Base-by-base conservation (phyloP, 2,113 vertebrate species). In the Phycodurus eques region DNA sequence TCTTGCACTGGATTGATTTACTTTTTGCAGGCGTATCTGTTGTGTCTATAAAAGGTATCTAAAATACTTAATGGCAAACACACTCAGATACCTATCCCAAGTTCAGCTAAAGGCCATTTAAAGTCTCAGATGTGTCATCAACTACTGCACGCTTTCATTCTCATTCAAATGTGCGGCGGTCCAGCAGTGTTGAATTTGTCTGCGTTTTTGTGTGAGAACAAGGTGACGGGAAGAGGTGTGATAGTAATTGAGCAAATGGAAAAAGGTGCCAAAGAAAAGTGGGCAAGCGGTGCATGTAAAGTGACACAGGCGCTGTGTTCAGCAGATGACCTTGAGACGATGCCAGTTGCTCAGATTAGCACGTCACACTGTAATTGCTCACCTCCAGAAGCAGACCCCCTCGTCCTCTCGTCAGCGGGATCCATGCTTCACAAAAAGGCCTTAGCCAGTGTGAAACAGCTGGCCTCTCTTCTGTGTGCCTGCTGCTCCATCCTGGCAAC, bases 321-420 rank as follows among this genome's bases (percentile, higher is more conserved):
- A 44, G 47, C 10, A 62, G 68, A 12, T 72, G 81, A 87, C 85
- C 83, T 89, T 80, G 79, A 91, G 82, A 80, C 62, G 65, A 63
- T 75, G 80, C 83, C 85, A 72, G 83, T 78, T n/a, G 47, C 69
- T 4, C 57, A 81, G 85, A 89, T 91, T 87, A 88, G 75, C 79
- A 85, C 85, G 83, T 83, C 68, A 73, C 69, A 74, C 85, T 83
- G 89, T 91, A 90, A 92, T 89, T 78, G 84, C 82, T 89, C 83
- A 84, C 83, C 90, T 88, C 62, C 59, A 86, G 86, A 75, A 80
- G 70, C 69, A 71, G 73, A 79, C 83, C 84, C 85, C 44, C 77
- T 83, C 83, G 87, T 88, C 83, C 80, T 70, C 67, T 80, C 65
- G 75, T 72, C 70, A 83, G 78, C 76, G 70, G 53, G 80, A 84